phyloP scores from a whole-genome alignment of 2,113 vertebrate genomes.

The rat (Rattus norvegicus) region GRCr8 NC_086026.1:51247501-51248000 shows the following conservation, averaged over 20 bases:
- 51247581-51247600: neutral
- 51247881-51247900: rapidly evolving
- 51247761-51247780: neutral
- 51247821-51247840: neutral
- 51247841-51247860: neutral
- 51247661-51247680: neutral
- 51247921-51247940: neutral
- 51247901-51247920: rapidly evolving
- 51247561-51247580: too few species aligned
- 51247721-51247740: neutral
- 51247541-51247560: neutral
- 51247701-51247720: neutral
- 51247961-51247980: too few species aligned
- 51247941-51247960: neutral
- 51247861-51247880: rapidly evolving
- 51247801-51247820: neutral
- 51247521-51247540: neutral
- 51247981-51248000: neutral
- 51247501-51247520: neutral
- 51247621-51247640: neutral
- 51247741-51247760: too few species aligned
- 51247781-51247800: neutral
- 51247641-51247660: neutral
- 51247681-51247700: neutral
- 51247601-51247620: neutral